Evolutionary conservation across 2,888 invertebrate species (phyloP), one percentile per base, ranked within the genome.

Genomic region (Tachina grossa): DNA sequence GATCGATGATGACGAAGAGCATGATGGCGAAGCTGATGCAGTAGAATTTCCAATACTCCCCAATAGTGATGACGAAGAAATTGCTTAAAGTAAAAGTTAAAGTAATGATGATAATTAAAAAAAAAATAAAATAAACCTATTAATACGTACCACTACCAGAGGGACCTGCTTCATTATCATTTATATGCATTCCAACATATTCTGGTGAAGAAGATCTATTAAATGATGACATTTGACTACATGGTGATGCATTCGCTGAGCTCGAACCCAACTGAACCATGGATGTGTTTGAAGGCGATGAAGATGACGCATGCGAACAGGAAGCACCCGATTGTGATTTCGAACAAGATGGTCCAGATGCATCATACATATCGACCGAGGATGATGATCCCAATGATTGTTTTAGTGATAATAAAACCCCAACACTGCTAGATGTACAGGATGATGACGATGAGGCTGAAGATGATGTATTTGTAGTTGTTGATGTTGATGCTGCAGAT

Each of bases 1-100:
- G 66, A 90, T 88, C 51, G 88, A 87, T 79, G 88, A 87, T 65
- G 87, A 86, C 53, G 88, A 87, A 65, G 89, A 87, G 74, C 85
- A 87, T 61, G 88, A 87, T 61, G 75, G 45, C 19, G 88, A 71
- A 13, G 88, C 79, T 16, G 88, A 80, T 22, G 85, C 45, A 19
- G 84, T 86, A 49, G 88, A 51, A 31, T 66, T 78, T 19, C 66
- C 59, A 47, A 13, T 53, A 16, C 16, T 55, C 2, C 66, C 59
- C 59, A 83, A 10, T 66, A 72, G 10, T 8, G 80, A 49, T 31
- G 88, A 65, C 5, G 88, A 75, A n/a, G 81, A 77, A 66, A 82
- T 81, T 66, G 71, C 86, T 86, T 45, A 49, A 74, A 76, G 10
- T 19, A 68, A 68, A 19, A 51, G 47, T 43, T 63, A 13, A 13